These are phyloP conservation scores for Cheilosia pagana DNA, from an alignment of 2,888 invertebrate genomes.

Conservation along the genomic window DNA sequence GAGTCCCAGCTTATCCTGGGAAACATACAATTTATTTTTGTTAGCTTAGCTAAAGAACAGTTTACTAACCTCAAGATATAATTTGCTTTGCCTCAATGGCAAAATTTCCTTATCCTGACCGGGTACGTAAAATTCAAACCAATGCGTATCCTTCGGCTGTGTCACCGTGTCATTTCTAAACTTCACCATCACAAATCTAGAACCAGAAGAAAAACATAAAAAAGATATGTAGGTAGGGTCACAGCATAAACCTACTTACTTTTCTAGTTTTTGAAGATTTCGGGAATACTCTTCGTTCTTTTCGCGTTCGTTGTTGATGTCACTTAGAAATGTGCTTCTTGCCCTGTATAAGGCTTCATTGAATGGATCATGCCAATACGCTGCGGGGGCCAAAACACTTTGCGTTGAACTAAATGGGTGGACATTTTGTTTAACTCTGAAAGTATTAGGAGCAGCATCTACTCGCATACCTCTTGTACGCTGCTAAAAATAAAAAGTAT, in stretches of 20 bases:
- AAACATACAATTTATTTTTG: slow-evolving; percentile 77
- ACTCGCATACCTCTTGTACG: slow-evolving; percentile 88
- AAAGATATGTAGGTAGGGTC: background rate
- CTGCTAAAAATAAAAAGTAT: slow-evolving; percentile 90
- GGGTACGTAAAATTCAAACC: slow-evolving; percentile 96
- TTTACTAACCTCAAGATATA: slow-evolving; percentile 89
- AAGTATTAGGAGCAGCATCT: background rate
- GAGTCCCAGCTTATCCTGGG: slow-evolving; percentile 91
- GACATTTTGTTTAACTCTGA: too few relatives aligned
- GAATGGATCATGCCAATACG: slow-evolving; percentile 98
- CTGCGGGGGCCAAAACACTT: slow-evolving; percentile 91
- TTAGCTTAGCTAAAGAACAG: background rate
- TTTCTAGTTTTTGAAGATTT: slow-evolving; percentile 89
- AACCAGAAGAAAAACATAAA: background rate
- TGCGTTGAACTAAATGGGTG: slow-evolving; percentile 88
- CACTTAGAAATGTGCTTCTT: slow-evolving; percentile 93
- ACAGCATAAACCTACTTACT: slow-evolving; percentile 65
- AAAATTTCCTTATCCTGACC: slow-evolving; percentile 89
- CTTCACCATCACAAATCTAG: slow-evolving; percentile 92
- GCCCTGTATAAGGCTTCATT: slow-evolving; percentile 89
- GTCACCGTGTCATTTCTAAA: slow-evolving; percentile 95
- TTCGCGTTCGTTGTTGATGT: slow-evolving; percentile 93
- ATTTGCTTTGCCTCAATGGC: slow-evolving; percentile 87
- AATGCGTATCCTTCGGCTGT: slow-evolving; percentile 93
- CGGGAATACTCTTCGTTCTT: slow-evolving; percentile 88